Percentiles rank a stretch among this genome's conserved stretches.
phyloP scores from a whole-genome alignment of 2,113 vertebrate species.

The Zapus hudsonius region DNA sequence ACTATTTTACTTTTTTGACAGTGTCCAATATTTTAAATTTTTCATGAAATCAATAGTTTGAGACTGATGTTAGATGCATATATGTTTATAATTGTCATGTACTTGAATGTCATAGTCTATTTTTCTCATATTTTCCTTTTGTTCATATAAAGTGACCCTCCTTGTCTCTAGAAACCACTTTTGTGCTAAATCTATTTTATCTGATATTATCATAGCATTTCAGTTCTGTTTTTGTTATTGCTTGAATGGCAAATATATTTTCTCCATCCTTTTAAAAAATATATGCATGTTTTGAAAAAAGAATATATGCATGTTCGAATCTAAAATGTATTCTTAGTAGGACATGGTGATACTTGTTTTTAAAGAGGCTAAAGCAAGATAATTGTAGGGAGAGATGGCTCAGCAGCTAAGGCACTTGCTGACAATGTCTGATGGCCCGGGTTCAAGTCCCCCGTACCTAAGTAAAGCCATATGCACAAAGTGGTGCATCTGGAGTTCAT shows the following conservation, averaged over 20 bases:
- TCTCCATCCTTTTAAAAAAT: too few species aligned
- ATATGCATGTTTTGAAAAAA: too few species aligned
- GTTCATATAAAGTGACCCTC: neutral
- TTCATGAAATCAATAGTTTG: neutral
- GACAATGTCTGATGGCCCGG: too few species aligned
- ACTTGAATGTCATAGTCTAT: neutral
- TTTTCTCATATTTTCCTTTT: neutral
- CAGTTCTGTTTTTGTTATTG: neutral
- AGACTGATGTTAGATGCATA: neutral
- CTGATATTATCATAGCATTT: neutral
- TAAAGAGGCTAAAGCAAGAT: neutral
- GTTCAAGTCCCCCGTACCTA: too few species aligned
- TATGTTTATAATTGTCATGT: neutral
- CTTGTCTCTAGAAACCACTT: neutral
- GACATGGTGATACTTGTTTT: too few species aligned
- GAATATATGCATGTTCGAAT: neutral
- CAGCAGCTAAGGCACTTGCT: too few species aligned
- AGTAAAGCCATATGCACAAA: too few species aligned
- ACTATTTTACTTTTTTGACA: neutral
- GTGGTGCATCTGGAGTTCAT: too few species aligned
- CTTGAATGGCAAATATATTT: neutral
- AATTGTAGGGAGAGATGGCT: too few species aligned
- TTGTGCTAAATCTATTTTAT: neutral
- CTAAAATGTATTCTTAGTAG: constrained; percentile 5
- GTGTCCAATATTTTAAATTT: neutral